These are phyloP conservation scores for Camelus dromedarius DNA, from an alignment of 2,113 vertebrate genomes.

Conservation along the genomic window DNA sequence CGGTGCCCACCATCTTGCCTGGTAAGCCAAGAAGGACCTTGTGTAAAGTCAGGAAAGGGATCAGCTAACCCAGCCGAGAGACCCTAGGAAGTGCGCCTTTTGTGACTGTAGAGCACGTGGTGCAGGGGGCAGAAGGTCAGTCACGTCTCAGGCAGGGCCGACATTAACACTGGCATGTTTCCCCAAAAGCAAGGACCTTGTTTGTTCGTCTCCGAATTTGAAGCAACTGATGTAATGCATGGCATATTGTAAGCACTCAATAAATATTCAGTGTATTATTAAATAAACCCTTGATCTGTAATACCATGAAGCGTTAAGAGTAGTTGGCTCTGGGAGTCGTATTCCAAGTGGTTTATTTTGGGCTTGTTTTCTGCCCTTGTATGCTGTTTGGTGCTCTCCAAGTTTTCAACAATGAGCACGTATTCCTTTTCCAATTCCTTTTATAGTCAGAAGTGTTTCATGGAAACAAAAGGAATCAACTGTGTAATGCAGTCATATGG, in stretches of 20 bases:
- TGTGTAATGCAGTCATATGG: neutral
- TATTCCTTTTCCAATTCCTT: conserved; percentile 37
- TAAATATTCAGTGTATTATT: neutral
- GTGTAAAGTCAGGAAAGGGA: neutral
- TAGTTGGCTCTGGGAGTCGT: neutral
- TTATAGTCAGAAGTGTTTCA: neutral
- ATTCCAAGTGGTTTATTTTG: neutral
- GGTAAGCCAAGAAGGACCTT: neutral
- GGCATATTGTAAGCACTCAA: neutral
- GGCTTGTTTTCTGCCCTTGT: neutral
- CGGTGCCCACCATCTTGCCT: neutral
- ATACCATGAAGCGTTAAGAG: neutral
- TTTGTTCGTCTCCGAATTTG: neutral
- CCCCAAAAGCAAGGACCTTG: neutral
- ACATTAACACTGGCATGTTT: neutral
- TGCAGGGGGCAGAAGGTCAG: neutral
- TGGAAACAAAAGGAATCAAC: neutral
- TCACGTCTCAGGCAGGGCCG: neutral
- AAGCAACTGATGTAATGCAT: neutral
- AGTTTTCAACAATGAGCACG: neutral
- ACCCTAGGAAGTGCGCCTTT: neutral
- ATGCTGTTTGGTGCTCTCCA: neutral
- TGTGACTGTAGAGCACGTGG: neutral
- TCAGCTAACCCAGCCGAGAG: neutral
- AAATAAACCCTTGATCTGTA: neutral